Percentiles rank a stretch among this genome's conserved stretches.
phyloP scores from a whole-genome alignment of 2,888 invertebrate genomes.

The Tillus elongatus region DNA sequence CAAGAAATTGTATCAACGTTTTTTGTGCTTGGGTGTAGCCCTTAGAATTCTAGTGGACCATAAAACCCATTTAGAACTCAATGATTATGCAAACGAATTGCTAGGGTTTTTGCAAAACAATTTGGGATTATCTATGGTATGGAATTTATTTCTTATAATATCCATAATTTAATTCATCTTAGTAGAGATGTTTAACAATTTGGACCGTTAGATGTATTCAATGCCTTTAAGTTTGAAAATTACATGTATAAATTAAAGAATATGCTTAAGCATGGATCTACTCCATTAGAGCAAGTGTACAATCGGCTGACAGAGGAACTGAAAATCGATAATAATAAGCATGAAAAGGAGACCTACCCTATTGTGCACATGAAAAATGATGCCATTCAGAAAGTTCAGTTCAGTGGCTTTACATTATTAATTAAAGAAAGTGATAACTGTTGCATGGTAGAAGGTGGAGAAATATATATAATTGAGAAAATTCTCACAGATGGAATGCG shows the following conservation, averaged over 20 bases:
- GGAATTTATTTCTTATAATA: slow-evolving; percentile 19
- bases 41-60: slow-evolving; percentile 19
- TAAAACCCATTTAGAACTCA: slow-evolving; percentile 11
- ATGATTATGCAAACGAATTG: slow-evolving; percentile 12
- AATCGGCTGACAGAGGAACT: too few relatives aligned
- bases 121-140: slow-evolving; percentile 20
- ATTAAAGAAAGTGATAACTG: too few relatives aligned
- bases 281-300: slow-evolving; percentile 19
- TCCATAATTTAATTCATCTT: slow-evolving; percentile 23
- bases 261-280: slow-evolving; percentile 13
- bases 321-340: too few relatives aligned
- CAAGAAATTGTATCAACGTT: slow-evolving; percentile 18
- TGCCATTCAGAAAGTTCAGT: too few relatives aligned
- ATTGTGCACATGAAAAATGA: neutral
- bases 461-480: too few relatives aligned
- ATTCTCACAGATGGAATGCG: too few relatives aligned
- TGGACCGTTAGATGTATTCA: slow-evolving; percentile 21
- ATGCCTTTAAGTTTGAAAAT: slow-evolving; percentile 21
- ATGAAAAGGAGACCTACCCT: neutral
- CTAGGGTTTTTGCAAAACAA: slow-evolving; percentile 20
- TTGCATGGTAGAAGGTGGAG: too few relatives aligned
- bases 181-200: slow-evolving; percentile 17
- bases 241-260: slow-evolving; percentile 19
- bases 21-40: slow-evolving; percentile 20
- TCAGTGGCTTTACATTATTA: too few relatives aligned